Conservation (phyloP, 1,140 invertebrate genomes). For the Penaeus indicus region DNA sequence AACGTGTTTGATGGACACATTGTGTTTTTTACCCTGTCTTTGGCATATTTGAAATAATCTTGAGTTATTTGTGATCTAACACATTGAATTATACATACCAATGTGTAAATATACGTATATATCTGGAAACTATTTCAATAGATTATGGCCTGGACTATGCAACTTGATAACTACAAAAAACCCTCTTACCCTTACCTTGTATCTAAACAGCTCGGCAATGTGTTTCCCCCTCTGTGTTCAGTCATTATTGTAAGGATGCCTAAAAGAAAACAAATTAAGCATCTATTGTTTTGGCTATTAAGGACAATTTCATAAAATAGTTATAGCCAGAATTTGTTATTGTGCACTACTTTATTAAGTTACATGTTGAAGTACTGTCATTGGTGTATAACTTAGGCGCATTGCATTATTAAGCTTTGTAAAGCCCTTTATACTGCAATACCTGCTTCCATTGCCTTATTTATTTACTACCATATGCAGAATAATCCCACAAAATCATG, state of each 20-base stretch:
- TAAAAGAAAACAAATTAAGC: neutral
- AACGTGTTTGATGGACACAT: slow-evolving; percentile 18
- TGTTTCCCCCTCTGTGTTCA: slow-evolving; percentile 48
- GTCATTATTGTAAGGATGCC: slow-evolving; percentile 22
- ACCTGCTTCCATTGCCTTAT: slow-evolving; percentile 40
- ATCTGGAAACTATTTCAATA: slow-evolving; percentile 35
- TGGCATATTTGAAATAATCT: slow-evolving; percentile 34
- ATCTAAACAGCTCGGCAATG: neutral
- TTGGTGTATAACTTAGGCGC: too few species aligned
- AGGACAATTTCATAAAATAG: slow-evolving; percentile 19
- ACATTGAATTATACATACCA: slow-evolving; percentile 49
- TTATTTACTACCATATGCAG: slow-evolving; percentile 38
- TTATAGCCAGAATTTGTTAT: neutral
- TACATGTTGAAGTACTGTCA: too few species aligned
- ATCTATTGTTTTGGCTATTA: slow-evolving; percentile 5
- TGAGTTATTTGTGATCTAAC: slow-evolving; percentile 50
- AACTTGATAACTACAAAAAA: slow-evolving; percentile 19
- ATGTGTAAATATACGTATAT: slow-evolving; percentile 43
- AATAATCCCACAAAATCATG: neutral
- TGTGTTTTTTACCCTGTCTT: slow-evolving; percentile 29
- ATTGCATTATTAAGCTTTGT: slow-evolving; percentile 5
- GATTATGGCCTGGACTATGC: slow-evolving; percentile 56
- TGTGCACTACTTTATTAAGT: neutral
- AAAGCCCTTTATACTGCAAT: neutral
- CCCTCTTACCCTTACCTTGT: slow-evolving; percentile 14